Evolutionary conservation across 2,113 vertebrate species (phyloP).

Genomic region (Rhagologus leucostigma): DNA sequence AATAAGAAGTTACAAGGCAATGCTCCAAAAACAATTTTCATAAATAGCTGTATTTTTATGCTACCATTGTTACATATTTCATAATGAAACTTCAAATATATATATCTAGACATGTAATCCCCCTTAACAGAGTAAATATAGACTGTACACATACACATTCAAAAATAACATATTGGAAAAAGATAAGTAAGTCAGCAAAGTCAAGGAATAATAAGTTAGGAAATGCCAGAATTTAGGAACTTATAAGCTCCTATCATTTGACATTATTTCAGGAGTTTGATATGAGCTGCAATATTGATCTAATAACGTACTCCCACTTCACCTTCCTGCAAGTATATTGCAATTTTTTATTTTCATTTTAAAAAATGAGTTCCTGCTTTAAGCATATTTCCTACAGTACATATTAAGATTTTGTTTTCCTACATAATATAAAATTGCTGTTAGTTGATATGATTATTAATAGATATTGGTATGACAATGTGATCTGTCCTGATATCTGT

Average conservation of each 20-base stretch:
- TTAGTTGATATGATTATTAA: neutral
- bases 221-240: neutral
- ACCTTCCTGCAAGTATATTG: neutral
- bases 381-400: neutral
- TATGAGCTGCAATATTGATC: neutral
- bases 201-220: neutral
- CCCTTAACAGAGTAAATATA: neutral
- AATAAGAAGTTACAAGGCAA: neutral
- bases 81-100: neutral
- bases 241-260: neutral
- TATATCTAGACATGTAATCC: neutral
- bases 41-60: neutral
- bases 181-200: neutral
- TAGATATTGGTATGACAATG: neutral
- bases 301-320: neutral
- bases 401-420: neutral
- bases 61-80: neutral
- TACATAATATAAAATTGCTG: neutral
- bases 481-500: neutral
- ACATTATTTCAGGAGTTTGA: neutral
- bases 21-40: neutral
- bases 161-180: neutral
- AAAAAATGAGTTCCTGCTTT: neutral
- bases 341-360: neutral
- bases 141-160: neutral